Evolutionary conservation across 2,797 vertebrate species (phyloP), one percentile per base, ranked within the genome.

Genomic region (Alcedo quadribrachys): DNA sequence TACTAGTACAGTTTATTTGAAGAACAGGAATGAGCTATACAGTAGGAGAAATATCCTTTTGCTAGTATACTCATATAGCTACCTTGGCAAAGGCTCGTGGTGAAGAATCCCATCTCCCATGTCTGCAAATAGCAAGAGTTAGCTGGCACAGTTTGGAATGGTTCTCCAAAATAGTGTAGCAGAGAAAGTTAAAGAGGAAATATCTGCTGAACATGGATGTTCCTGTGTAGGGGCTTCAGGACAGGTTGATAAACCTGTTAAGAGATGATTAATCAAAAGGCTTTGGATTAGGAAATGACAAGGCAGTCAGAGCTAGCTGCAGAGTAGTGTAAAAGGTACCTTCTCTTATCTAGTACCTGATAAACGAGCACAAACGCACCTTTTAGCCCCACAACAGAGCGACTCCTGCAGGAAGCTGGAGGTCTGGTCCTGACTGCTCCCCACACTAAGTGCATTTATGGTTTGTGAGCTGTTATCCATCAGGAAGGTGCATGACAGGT

Each of bases 81-180:
- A 35, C 82, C 77, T 89, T 94, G 92, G 91, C 95, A 96, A 81
- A 60, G 19, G 60, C 82, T 94, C 32, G 1, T 11, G 63, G 51
- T 77, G 92, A 69, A 94, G 77, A 89, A 85, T 84, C 63, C 67
- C 85, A 94, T 78, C 91, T 88, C 89, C 81, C 62, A 63, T 62
- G 91, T 96, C 95, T 92, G 92, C 89, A 95, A 94, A 95, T 96
- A 96, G 95, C 87, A 92, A 42, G 82, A 88, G 85, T 79, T 37
- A 83, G 77, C 89, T 95, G 91, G 93, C 92, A 94, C 80, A 33
- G 53, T 9, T 93, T 89, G 82, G 91, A 94, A 40, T 70, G 50
- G 55, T 3, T 91, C 81, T 95, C 75, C 91, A 93, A 87, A 92
- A 96, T 32, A 94, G 91, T 22, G 87, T 76, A 76, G 70, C 85